Evolutionary conservation across 2,888 invertebrate genomes (phyloP), one percentile per base, ranked within the genome.

Genomic region (Scelioninae gen. 1): DNA sequence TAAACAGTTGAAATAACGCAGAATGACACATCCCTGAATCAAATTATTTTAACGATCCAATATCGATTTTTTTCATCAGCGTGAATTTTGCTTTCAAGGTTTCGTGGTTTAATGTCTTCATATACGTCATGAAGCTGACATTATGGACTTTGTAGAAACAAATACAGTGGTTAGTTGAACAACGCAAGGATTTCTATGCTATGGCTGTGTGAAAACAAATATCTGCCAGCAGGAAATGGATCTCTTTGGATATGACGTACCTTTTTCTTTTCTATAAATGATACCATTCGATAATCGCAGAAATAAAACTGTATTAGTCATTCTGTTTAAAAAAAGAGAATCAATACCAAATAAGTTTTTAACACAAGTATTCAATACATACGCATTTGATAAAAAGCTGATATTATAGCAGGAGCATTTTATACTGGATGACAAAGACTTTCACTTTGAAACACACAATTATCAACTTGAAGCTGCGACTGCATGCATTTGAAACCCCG

Each of bases 401-500:
- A 60, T 60, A 60, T 38, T 23, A 29, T 43, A 29, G 4, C 43
- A 51, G 51, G 38, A 38, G 31, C 45, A 38, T n/a, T 55, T 56
- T 16, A 16, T 13, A 10, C 53, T 7, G 49, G 43, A 66, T 43
- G 16, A 11, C 40, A 68, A 68, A 66, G n/a, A 58, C 68, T 68
- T 68, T 68, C 68, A 56, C 68, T 68, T 45, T 56, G 43, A 13
- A 40, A 7, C 34, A 6, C 31, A 13, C 9, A 34, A 53, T 49
- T 45, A 65, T 43, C 34, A 34, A 38, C 5, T 43, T 9, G 32
- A n/a, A 15, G 7, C 10, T 51, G 49, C 5, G n/a, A 34, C 45
- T 8, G 29, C 47, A 62, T 45, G 9, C 31, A 11, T 40, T 45
- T 60, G 60, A 34, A 23, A 55, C 1, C 9, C 7, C 40, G 31